Conservation (phyloP, 1,140 invertebrate genomes). For the Caerostris extrusa region DNA sequence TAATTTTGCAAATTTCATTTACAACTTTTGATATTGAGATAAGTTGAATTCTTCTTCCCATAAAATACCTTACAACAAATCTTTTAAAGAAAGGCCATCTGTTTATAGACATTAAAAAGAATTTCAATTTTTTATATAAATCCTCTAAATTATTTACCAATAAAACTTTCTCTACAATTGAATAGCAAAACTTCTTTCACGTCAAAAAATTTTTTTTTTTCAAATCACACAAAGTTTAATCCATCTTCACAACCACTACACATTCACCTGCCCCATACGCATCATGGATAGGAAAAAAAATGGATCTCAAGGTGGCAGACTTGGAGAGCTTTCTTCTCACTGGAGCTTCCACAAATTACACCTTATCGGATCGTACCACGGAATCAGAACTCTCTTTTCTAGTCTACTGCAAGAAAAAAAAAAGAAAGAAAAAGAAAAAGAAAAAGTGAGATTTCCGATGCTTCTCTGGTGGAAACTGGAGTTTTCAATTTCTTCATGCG, state of each 20-base stretch:
- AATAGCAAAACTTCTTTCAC: background rate
- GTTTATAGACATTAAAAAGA: no score
- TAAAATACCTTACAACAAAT: no score
- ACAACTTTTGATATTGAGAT: no score
- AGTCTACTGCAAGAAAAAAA: background rate
- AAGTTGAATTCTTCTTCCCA: no score
- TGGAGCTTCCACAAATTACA: constrained; percentile 45
- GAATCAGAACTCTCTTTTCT: constrained; percentile 24
- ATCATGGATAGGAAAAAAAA: background rate
- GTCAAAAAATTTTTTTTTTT: background rate
- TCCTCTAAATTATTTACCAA: no score
- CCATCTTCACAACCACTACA: background rate
- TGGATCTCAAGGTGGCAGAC: background rate
- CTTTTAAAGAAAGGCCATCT: no score
- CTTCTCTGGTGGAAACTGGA: constrained; percentile 5
- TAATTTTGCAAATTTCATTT: no score
- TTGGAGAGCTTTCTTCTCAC: background rate
- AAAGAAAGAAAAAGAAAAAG: background rate
- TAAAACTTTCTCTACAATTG: no score
- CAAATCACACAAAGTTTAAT: background rate
- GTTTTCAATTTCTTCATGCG: constrained; percentile 51
- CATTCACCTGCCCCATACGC: background rate
- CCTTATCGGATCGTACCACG: constrained; percentile 31
- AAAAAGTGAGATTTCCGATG: constrained; percentile 37
- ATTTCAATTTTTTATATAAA: no score